These are phyloP conservation scores for Axis porcinus DNA, from an alignment of 2,113 vertebrate species.

Conservation along the genomic window DNA sequence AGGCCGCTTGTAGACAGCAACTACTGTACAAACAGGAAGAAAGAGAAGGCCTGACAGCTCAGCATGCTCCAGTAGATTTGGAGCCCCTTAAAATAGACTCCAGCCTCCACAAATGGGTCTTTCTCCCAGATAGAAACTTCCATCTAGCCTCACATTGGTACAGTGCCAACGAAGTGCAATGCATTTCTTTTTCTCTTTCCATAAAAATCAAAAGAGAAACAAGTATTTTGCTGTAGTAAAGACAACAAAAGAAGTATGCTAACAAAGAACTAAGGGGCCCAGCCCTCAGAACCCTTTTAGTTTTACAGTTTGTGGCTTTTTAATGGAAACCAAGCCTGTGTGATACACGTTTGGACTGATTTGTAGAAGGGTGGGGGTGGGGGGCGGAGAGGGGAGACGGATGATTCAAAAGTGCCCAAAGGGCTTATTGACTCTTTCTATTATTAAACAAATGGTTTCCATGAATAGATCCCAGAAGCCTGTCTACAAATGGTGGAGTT, in stretches of 20 bases:
- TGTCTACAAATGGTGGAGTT: slow-evolving; percentile 82
- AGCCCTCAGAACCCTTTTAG: slow-evolving; percentile 82
- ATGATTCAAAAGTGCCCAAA: slow-evolving; percentile 82
- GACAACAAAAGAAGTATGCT: slow-evolving; percentile 86
- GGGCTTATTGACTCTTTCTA: slow-evolving; percentile 87
- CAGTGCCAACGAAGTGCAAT: slow-evolving; percentile 89
- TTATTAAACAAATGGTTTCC: slow-evolving; percentile 89
- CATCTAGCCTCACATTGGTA: slow-evolving; percentile 60
- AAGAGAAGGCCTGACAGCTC: not conserved
- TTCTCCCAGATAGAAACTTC: slow-evolving; percentile 66
- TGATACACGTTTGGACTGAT: slow-evolving; percentile 88
- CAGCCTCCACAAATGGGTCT: slow-evolving; percentile 26
- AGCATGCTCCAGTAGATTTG: not conserved
- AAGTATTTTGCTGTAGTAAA: slow-evolving; percentile 88
- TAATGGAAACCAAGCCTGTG: slow-evolving; percentile 91
- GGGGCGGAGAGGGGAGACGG: slow-evolving; percentile 18
- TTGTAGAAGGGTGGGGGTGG: slow-evolving; percentile 76
- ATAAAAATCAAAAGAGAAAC: slow-evolving; percentile 85
- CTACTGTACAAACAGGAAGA: not conserved
- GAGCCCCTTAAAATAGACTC: slow-evolving; percentile 59
- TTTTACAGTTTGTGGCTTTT: slow-evolving; percentile 90
- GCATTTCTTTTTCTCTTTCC: slow-evolving; percentile 81
- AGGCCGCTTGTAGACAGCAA: not conserved
- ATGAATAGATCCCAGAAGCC: slow-evolving; percentile 89
- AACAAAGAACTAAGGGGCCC: slow-evolving; percentile 87